Percentiles rank a stretch among this genome's conserved stretches.
These are phyloP conservation scores for Tinea semifulvella DNA, from an alignment of 2,888 invertebrate genomes.

Conservation along the genomic window DNA sequence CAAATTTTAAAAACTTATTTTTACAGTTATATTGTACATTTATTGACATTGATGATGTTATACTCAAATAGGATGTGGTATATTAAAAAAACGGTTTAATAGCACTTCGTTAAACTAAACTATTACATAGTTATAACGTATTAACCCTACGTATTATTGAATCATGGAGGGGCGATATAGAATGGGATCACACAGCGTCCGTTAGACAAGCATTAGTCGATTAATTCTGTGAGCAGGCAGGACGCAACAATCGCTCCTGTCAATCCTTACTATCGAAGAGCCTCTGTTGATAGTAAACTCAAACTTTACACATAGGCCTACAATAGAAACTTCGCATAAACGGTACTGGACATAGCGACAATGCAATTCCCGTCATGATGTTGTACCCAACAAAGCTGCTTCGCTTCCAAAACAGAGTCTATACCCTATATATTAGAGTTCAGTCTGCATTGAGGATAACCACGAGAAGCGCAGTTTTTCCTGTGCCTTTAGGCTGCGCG, in stretches of 20 bases:
- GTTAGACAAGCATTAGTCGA: slow-evolving; percentile 15
- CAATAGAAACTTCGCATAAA: slow-evolving; percentile 53
- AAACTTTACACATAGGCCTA: slow-evolving; percentile 46
- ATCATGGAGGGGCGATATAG: not conserved
- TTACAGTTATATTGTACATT: too few species aligned
- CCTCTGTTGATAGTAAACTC: slow-evolving; percentile 24
- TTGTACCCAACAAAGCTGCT: slow-evolving; percentile 25
- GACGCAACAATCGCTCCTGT: slow-evolving; percentile 10
- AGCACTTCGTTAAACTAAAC: too few species aligned
- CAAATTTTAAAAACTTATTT: too few species aligned
- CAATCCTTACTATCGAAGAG: slow-evolving; percentile 9
- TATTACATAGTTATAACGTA: too few species aligned
- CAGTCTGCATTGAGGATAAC: slow-evolving; percentile 19
- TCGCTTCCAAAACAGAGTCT: slow-evolving; percentile 29
- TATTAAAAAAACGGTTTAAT: too few species aligned
- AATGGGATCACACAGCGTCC: not conserved
- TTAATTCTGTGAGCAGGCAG: slow-evolving; percentile 22
- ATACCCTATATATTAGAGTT: slow-evolving; percentile 23
- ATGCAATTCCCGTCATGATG: slow-evolving; percentile 35
- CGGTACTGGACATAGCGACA: slow-evolving; percentile 30
- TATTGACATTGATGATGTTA: too few species aligned
- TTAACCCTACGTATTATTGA: too few species aligned
- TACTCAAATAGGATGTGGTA: too few species aligned
- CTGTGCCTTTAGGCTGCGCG: slow-evolving; percentile 4
- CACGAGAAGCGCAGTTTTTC: slow-evolving; percentile 9